Percentiles rank a stretch among this genome's conserved stretches.
Evolutionary conservation across 2,888 invertebrate species (phyloP).

Genomic region (Dermolepida albohirtum): DNA sequence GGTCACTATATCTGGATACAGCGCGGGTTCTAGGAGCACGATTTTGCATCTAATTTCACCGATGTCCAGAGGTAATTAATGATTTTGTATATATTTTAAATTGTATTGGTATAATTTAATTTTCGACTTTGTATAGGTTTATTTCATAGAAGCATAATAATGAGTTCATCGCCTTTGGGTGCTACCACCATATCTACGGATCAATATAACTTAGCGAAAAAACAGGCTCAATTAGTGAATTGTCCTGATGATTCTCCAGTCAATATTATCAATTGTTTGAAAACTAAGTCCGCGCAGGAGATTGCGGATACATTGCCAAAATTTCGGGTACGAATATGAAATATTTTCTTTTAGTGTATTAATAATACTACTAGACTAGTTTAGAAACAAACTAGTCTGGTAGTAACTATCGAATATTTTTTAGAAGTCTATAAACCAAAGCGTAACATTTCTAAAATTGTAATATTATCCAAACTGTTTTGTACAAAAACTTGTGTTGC

Average conservation of each 20-base stretch:
- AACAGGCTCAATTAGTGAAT: constrained; percentile 71
- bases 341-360: too few relatives aligned
- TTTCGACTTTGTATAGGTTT: not conserved
- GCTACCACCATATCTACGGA: constrained; percentile 68
- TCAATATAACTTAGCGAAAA: constrained; percentile 71
- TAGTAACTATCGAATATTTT: too few relatives aligned
- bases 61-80: constrained; percentile 69
- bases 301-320: too few relatives aligned
- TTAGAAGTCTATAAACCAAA: too few relatives aligned
- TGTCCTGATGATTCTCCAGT: constrained; percentile 70
- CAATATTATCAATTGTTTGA: constrained; percentile 72
- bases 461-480: too few relatives aligned
- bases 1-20: constrained; percentile 75
- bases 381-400: too few relatives aligned
- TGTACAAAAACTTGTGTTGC: too few relatives aligned
- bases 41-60: constrained; percentile 72
- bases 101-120: not conserved
- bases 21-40: constrained; percentile 65
- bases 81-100: not conserved
- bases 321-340: too few relatives aligned
- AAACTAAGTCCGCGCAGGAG: constrained; percentile 66
- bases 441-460: too few relatives aligned
- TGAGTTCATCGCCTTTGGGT: constrained; percentile 73
- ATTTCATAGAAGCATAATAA: constrained; percentile 73
- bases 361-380: too few relatives aligned